phyloP scores from a whole-genome alignment of 2,888 invertebrate species.

The Plemyria rubiginata region DNA sequence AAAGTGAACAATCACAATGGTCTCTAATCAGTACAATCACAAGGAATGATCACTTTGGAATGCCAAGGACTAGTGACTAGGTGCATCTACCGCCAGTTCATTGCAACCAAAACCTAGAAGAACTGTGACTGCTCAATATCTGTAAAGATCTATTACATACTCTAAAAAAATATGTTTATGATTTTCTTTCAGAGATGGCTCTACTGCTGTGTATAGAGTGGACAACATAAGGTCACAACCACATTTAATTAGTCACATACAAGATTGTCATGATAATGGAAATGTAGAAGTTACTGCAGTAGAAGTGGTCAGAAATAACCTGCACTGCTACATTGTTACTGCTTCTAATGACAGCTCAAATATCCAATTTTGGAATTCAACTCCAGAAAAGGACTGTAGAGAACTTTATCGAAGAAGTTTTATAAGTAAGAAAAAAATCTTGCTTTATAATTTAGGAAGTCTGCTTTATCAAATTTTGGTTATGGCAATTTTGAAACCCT shows the following conservation, averaged over 20 bases:
- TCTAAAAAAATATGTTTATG: too few species aligned
- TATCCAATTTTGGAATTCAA: slow-evolving; percentile 54
- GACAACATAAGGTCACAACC: slow-evolving; percentile 54
- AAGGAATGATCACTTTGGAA: too few species aligned
- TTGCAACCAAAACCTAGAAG: too few species aligned
- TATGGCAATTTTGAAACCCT: too few species aligned
- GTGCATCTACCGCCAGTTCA: too few species aligned
- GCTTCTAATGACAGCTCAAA: slow-evolving; percentile 56
- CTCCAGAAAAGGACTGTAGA: slow-evolving; percentile 3
- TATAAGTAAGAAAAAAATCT: slow-evolving; percentile 18
- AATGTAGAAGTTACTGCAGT: slow-evolving; percentile 69
- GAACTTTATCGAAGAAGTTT: slow-evolving; percentile 13
- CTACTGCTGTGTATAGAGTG: slow-evolving; percentile 58
- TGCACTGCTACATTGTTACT: slow-evolving; percentile 52
- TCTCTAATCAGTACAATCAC: too few species aligned
- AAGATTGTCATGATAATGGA: slow-evolving; percentile 67
- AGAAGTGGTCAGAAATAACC: slow-evolving; percentile 54
- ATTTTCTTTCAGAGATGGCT: slow-evolving; percentile 71
- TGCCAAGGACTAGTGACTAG: too few species aligned
- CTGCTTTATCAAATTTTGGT: too few species aligned
- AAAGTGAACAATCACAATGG: too few species aligned
- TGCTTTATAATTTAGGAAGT: neutral
- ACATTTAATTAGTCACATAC: slow-evolving; percentile 54
- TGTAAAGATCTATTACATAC: too few species aligned
- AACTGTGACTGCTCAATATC: too few species aligned